Conservation (phyloP, 23 tunicate genomes). For the Oikopleura dioica region DNA sequence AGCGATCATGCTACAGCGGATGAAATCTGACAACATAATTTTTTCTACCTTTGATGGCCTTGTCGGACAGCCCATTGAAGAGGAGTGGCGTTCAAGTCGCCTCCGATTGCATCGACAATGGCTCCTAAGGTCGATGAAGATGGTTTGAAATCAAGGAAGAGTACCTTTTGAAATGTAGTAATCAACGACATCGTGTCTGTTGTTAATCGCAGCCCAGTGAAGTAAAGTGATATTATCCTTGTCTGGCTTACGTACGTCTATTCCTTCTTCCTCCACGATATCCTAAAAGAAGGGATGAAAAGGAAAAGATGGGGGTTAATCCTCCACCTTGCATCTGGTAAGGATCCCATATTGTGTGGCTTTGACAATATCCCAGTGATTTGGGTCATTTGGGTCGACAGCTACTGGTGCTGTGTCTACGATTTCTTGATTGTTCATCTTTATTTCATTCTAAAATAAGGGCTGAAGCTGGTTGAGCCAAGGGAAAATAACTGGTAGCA, state of each 20-base stretch:
- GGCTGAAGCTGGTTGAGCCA: no score
- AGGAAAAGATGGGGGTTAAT: no score
- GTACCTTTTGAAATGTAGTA: constrained; percentile 49
- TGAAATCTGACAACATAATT: neutral
- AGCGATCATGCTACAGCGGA: constrained; percentile 11
- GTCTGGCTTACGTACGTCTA: constrained; percentile 68
- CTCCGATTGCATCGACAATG: constrained; percentile 73
- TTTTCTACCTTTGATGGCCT: constrained; percentile 23
- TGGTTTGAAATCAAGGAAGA: no score
- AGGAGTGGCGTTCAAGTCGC: constrained; percentile 75
- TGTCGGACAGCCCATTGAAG: constrained; percentile 91
- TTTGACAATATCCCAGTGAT: neutral
- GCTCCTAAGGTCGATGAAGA: no score
- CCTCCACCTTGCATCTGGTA: constrained; percentile 35
- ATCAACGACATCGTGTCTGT: constrained; percentile 55
- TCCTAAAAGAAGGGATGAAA: no score
- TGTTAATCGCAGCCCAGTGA: constrained; percentile 95
- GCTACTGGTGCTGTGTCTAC: no score
- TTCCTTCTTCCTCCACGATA: constrained; percentile 40
- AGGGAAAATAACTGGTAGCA: no score
- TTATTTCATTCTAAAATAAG: no score
- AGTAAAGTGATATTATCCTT: constrained; percentile 62
- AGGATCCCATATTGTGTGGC: constrained; percentile 57
- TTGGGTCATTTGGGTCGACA: neutral
- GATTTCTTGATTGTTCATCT: no score